These are phyloP conservation scores for Exephanes ischioxanthus DNA, from an alignment of 2,888 invertebrate species.

Conservation along the genomic window DNA sequence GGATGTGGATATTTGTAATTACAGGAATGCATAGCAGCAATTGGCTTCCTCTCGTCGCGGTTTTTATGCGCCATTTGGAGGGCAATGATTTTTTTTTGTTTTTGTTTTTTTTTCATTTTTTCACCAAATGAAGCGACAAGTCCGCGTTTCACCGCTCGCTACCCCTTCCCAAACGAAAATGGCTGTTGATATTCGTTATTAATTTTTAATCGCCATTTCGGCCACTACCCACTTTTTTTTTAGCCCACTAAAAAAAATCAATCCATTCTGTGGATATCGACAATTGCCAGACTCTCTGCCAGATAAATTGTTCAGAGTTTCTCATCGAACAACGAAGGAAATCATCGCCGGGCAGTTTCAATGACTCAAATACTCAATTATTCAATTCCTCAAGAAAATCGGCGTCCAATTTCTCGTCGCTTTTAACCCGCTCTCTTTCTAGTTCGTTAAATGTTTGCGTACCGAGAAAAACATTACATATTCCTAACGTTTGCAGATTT, in stretches of 20 bases:
- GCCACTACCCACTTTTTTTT: constrained; percentile 45
- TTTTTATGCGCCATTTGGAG: constrained; percentile 79
- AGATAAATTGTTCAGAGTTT: background rate
- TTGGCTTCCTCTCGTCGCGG: constrained; percentile 62
- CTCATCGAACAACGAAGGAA: background rate
- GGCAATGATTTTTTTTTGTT: constrained; percentile 81
- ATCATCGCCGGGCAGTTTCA: background rate
- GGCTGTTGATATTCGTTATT: constrained; percentile 84
- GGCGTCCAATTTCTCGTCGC: background rate
- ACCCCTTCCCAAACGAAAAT: constrained; percentile 55
- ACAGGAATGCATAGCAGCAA: constrained; percentile 67
- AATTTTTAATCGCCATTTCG: constrained; percentile 82
- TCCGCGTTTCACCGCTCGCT: constrained; percentile 36
- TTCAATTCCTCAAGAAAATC: background rate
- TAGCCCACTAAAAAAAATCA: constrained; percentile 72
- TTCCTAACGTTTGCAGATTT: background rate
- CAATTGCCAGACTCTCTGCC: too few species aligned
- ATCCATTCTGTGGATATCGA: constrained; percentile 67
- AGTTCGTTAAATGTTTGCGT: background rate
- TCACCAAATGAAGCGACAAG: constrained; percentile 78
- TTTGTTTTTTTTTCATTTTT: constrained; percentile 47
- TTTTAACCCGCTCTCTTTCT: background rate
- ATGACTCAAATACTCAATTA: background rate
- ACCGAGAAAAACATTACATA: background rate
- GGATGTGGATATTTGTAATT: constrained; percentile 83